Base-by-base conservation (phyloP, 2,113 vertebrate species). In the Pygoscelis adeliae region DNA sequence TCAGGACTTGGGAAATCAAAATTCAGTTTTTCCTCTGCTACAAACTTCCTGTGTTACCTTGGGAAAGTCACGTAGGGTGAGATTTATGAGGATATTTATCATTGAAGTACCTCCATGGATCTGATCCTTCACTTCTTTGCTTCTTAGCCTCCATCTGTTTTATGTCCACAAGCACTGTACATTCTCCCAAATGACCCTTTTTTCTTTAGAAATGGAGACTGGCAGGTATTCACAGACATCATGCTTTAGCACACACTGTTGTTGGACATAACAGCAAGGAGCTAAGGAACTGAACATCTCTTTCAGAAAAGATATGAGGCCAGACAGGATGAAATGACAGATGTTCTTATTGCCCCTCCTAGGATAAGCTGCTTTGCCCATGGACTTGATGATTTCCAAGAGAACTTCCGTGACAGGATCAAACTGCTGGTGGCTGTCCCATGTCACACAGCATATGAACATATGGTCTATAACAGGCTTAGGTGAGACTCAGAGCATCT, bases 381-480 rank as follows among this genome's bases (percentile, higher is more conserved):
- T 26, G n/a, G 13, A 61, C n/a, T 36, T 38, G 1, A 15, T n/a
- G 7, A 30, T 83, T 87, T 78, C 52, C 49, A 79, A 47, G 29
- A 34, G 11, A 22, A 30, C 4, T 80, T 89, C 8, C 22, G 34
- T 29, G 50, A 34, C 34, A 67, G 34, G 34, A 73, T 52, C 26
- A 72, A 62, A 62, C 16, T 62, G 5, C 22, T 63, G 16, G 16
- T 56, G 40, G 10, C 1, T 81, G 47, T 91, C 46, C 32, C 11
- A n/a, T 0, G 0, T 38, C 1, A 1, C 29, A 49, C 9, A 71
- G 19, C 26, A 12, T 59, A 65, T 30, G 36, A 85, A 76, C 10
- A 32, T 65, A 53, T 49, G n/a, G 38, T 65, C 22, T 71, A 3
- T 26, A 38, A 27, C 5, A 52, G 18, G 10, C 7, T 74, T 63